Evolutionary conservation across 1,140 invertebrate species (phyloP).

Genomic region (Solenopsis invicta): DNA sequence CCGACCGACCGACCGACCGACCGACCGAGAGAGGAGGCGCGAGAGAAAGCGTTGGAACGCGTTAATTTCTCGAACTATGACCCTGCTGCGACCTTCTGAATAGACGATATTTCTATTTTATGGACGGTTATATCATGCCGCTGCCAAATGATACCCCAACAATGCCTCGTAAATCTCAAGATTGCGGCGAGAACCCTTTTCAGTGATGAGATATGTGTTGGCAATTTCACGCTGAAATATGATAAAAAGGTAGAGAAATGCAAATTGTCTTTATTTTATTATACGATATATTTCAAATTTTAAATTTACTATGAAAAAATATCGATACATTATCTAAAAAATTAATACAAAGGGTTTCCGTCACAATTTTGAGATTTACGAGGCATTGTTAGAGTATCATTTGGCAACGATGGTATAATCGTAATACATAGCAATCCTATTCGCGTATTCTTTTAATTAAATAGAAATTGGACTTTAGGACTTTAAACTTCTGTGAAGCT

Average conservation of each 20-base stretch:
- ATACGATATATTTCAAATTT: background rate
- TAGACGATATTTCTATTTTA: slow-evolving; percentile 40
- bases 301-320: background rate
- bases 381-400: too few species aligned
- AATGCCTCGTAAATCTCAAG: slow-evolving; percentile 27
- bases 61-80: slow-evolving; percentile 35
- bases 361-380: too few species aligned
- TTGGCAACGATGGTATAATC: too few species aligned
- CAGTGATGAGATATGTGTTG: background rate
- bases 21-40: background rate
- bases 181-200: background rate
- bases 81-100: background rate
- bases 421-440: background rate
- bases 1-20: slow-evolving; percentile 10
- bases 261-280: background rate
- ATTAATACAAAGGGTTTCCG: background rate
- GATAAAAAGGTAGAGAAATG: too few species aligned
- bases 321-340: background rate
- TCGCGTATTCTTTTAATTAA: background rate
- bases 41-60: slow-evolving; percentile 9
- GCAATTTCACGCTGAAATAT: slow-evolving; percentile 11
- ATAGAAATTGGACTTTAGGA: background rate
- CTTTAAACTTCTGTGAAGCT: too few species aligned
- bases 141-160: slow-evolving; percentile 10
- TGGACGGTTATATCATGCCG: background rate